Percentiles rank a stretch among this genome's conserved stretches.
Conservation (phyloP, 2,888 invertebrate genomes). For the Diarsia brunnea region DNA sequence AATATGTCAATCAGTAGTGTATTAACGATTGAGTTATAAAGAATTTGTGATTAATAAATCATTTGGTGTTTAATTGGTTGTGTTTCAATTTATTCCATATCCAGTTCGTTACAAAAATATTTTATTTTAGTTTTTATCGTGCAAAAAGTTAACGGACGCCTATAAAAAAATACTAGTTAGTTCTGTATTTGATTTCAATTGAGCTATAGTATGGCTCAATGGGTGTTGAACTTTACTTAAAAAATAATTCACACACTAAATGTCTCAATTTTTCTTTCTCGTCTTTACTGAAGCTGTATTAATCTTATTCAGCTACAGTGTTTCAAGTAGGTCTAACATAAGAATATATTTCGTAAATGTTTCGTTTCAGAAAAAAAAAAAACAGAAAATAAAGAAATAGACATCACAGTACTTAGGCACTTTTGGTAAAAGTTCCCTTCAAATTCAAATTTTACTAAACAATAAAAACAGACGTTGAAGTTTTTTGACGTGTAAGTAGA, state of each 20-base stretch:
- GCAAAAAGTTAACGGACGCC: background rate
- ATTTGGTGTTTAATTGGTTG: too few species aligned
- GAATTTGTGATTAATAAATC: too few species aligned
- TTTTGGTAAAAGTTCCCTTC: background rate
- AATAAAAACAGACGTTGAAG: background rate
- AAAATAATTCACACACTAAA: background rate
- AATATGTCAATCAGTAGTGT: too few species aligned
- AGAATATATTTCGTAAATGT: background rate
- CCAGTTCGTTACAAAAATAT: too few species aligned
- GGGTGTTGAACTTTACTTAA: background rate
- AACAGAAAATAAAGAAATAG: background rate
- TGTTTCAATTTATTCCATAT: too few species aligned
- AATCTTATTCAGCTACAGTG: constrained; percentile 3
- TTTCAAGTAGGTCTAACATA: background rate
- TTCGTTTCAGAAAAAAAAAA: background rate
- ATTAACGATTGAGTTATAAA: too few species aligned
- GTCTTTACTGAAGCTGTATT: background rate
- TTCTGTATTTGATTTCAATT: background rate
- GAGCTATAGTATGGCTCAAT: background rate
- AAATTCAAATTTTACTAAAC: too few species aligned
- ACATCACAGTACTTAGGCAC: background rate
- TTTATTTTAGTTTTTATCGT: background rate
- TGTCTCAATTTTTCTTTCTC: background rate
- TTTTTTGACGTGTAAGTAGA: background rate
- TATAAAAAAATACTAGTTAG: background rate